A percentile compares a stretch with the other conserved stretches of the same genome.
Conservation (phyloP, 2,888 invertebrate species). For the Mesorhabditis sp. region DNA sequence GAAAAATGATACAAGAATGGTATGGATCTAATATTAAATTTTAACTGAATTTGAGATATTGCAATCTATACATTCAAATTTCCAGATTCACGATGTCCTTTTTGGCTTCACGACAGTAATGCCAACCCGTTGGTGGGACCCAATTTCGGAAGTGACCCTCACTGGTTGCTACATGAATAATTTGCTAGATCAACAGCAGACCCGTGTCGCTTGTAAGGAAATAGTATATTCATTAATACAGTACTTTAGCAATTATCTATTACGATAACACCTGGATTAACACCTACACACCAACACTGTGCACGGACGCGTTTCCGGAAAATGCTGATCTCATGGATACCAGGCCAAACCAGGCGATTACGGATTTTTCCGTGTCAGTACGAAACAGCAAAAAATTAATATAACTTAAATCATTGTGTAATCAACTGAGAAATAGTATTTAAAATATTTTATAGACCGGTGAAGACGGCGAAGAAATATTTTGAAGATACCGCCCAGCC, state of each 20-base stretch:
- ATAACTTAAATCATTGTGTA: too few relatives aligned
- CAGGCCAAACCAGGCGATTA: not conserved
- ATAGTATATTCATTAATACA: too few relatives aligned
- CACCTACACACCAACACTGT: not conserved
- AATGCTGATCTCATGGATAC: not conserved
- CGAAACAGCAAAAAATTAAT: too few relatives aligned
- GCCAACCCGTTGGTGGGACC: not conserved
- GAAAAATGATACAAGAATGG: not conserved
- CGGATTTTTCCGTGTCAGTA: not conserved
- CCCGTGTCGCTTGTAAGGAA: not conserved
- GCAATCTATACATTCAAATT: too few relatives aligned
- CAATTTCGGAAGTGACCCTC: not conserved
- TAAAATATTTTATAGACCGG: too few relatives aligned
- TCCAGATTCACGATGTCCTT: slow-evolving; percentile 4
- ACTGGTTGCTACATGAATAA: not conserved
- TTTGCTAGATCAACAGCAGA: not conserved
- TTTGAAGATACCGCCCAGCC: too few relatives aligned
- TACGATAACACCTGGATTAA: not conserved
- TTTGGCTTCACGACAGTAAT: not conserved
- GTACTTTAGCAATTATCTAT: not conserved
- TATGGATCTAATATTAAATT: not conserved
- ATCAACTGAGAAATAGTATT: too few relatives aligned
- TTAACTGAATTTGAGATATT: too few relatives aligned
- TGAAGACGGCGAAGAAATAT: too few relatives aligned
- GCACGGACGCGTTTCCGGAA: not conserved